Base-by-base conservation (phyloP, 2,797 vertebrate species). In the Phrynocephalus vlangalii region DNA sequence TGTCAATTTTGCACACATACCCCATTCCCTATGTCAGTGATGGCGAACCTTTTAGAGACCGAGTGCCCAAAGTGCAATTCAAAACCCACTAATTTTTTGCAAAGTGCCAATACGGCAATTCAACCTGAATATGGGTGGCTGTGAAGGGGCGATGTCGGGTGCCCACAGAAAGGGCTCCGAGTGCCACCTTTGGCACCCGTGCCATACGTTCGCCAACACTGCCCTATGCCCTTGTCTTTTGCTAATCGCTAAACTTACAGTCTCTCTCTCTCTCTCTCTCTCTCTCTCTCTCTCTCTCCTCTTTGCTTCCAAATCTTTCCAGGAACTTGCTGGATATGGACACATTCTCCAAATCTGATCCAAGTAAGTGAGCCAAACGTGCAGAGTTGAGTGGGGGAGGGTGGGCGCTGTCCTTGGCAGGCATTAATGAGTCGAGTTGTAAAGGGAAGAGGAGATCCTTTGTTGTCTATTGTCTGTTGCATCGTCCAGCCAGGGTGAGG, bases 311-410 rank as follows among this genome's bases (percentile, higher is more conserved):
- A n/a, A 10, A 8, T 87, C 90, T 92, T 88, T 82, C 52, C 94
- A 99, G 98, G 97, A 98, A 94, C 93, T 97, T 99, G 24, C 97
- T 99, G 95, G 98, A 99, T 88, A 96, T 99, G 95, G 98, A 99
- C 88, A 99, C 98, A 13, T 99, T 99, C 96, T 99, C 98, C 94
- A 99, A 99, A 89, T 99, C 98, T 60, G 98, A 99, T 92, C 98
- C 98, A 88, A 98, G 98, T 99, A 97, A 92, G 98, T 97, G 79
- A 83, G 60, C 20, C 26, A 38, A 75, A 44, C 44, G 75, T 75
- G 24, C 38, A 28, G 63, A 48, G 3, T 11, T 5, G 5, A 2
- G 20, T 11, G 22, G 67, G 48, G 30, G 18, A 48, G 44, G 24
- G 13, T 18, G 2, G 20, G 70, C n/a, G 77, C 4, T 38, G 28